phyloP scores from a whole-genome alignment of 2,888 invertebrate genomes.

The Drosophila eohydei region DNA sequence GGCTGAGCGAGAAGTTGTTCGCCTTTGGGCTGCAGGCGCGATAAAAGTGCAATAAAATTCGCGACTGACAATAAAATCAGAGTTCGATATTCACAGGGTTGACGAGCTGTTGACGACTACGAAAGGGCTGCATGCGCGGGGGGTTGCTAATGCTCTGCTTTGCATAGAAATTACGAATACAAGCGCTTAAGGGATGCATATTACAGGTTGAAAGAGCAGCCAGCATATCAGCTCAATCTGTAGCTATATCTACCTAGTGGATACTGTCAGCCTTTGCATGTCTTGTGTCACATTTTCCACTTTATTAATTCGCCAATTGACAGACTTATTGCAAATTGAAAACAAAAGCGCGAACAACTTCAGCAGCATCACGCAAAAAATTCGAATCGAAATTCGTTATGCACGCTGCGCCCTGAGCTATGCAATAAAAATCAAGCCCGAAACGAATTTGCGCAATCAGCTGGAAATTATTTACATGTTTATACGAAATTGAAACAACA shows the following conservation, averaged over 20 bases:
- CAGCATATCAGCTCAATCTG: neutral
- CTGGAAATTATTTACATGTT: constrained; percentile 82
- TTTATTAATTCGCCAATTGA: constrained; percentile 82
- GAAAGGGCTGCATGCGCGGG: constrained; percentile 21
- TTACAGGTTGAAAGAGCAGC: constrained; percentile 25
- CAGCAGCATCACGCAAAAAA: constrained; percentile 14
- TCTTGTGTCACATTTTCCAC: constrained; percentile 79
- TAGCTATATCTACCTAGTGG: neutral
- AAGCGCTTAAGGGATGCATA: constrained; percentile 27
- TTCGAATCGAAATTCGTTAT: constrained; percentile 68
- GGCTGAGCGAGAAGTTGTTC: constrained; percentile 62
- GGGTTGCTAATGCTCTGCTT: constrained; percentile 30
- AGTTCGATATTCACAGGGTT: constrained; percentile 67
- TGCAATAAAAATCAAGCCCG: constrained; percentile 80
- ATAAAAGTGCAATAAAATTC: constrained; percentile 82
- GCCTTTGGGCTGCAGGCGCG: constrained; percentile 61
- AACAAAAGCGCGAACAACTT: constrained; percentile 75
- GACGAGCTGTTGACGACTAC: constrained; percentile 42
- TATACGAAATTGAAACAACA: constrained; percentile 79
- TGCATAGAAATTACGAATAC: constrained; percentile 52
- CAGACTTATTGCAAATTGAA: constrained; percentile 82
- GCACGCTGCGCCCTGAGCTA: constrained; percentile 62
- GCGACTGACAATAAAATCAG: constrained; percentile 50
- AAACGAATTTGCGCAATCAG: constrained; percentile 81
- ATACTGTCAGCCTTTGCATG: constrained; percentile 34